Base-by-base conservation (phyloP, 2,888 invertebrate genomes). In the Phytoseiulus persimilis region DNA sequence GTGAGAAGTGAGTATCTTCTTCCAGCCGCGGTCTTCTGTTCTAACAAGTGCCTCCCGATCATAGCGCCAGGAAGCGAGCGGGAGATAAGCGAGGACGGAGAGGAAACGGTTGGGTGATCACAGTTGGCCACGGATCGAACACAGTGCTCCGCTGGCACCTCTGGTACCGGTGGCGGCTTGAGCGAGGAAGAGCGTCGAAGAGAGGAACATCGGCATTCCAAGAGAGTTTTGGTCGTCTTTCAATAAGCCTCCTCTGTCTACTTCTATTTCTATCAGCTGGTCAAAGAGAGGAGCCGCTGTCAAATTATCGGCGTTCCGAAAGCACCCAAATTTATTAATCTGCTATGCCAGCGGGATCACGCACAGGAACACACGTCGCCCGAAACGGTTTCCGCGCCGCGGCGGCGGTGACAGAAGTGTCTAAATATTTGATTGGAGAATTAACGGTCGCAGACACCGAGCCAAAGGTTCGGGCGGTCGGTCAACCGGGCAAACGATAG, bases 271-370 rank as follows among this genome's bases (percentile, higher is more conserved):
- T 65, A 65, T 65, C 65, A 65, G 65, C 28, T 65, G 65, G 9
- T 65, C 65, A 65, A 65, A 65, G 65, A 28, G 65, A 65, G 65
- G 18, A 65, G 65, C 65, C 65, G 65, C 65, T 65, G 65, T 65
- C 65, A 65, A 65, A 65, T 65, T 65, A 65, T 65, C 65, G 65
- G 65, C 65, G 28, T 65, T 65, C 18, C 65, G 65, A 65, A 65
- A 65, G 65, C 65, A 65, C 65, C 65, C 65, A 65, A 65, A 65
- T 65, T 65, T 65, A 65, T 65, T 65, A 65, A 65, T 65, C 65
- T 65, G 5, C 65, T 65, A 65, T 2, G 65, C 9, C 9, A 65
- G 18, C 65, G 23, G 65, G 18, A 65, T 65, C 65, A 65, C 65
- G 65, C 65, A 65, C 65, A 65, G 5, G 65, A 65, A 65, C 65